Percentiles rank a stretch among this genome's conserved stretches.
phyloP scores from a whole-genome alignment of 2,113 vertebrate species.

The Phocoena sinus region DNA sequence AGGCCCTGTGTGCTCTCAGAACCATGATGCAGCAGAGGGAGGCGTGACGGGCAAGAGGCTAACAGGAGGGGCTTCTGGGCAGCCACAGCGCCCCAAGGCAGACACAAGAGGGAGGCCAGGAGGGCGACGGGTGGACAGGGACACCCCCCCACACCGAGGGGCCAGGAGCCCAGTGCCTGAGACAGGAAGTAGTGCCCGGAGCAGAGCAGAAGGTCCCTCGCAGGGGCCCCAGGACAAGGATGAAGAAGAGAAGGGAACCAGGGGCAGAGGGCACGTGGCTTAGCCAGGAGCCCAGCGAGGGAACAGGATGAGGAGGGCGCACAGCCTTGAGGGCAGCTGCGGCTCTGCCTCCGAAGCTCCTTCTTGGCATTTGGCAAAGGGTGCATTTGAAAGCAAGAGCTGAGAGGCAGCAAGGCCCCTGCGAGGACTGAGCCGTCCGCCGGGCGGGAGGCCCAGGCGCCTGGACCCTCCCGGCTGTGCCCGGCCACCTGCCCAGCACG shows the following conservation, averaged over 20 bases:
- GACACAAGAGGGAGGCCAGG: not conserved
- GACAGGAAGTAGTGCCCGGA: not conserved
- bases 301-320: fast-evolving
- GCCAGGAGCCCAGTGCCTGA: not conserved
- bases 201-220: not conserved
- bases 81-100: not conserved
- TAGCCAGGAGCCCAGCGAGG: not conserved
- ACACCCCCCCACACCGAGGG: not conserved
- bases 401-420: not conserved
- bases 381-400: not conserved
- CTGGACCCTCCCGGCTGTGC: not conserved
- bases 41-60: fast-evolving
- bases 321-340: fast-evolving
- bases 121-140: not conserved
- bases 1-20: too few species aligned
- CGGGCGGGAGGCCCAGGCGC: fast-evolving
- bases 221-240: not conserved
- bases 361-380: not conserved
- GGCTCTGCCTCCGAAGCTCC: not conserved
- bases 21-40: fast-evolving
- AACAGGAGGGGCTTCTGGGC: too few species aligned
- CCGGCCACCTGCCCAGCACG: not conserved
- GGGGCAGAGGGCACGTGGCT: not conserved
- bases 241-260: too few species aligned
- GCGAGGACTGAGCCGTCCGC: not conserved